These are phyloP conservation scores for Sebastes schlegelii DNA, from an alignment of 2,113 vertebrate species.

Conservation along the genomic window DNA sequence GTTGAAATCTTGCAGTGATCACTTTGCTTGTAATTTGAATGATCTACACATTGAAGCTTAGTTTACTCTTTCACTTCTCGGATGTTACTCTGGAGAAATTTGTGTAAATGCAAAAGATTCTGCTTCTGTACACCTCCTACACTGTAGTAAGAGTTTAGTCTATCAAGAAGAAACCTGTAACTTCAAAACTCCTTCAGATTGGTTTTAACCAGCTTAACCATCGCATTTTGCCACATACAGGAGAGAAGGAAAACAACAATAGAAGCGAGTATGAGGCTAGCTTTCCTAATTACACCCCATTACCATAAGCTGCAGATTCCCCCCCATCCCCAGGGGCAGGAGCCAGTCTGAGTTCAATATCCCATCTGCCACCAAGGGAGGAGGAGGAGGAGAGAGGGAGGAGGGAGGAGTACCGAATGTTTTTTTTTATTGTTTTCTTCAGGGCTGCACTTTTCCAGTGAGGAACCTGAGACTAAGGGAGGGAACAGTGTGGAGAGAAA, in stretches of 20 bases:
- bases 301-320: conserved; percentile 47
- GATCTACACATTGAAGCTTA: no score
- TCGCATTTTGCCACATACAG: not conserved
- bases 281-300: conserved; percentile 41
- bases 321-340: conserved; percentile 41
- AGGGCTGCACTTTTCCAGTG: conserved; percentile 29
- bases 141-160: not conserved
- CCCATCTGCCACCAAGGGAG: conserved; percentile 64
- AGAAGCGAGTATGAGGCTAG: not conserved
- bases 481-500: conserved; percentile 48
- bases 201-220: not conserved
- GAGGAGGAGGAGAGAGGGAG: not conserved
- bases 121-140: not conserved
- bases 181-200: not conserved
- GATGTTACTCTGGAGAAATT: not conserved
- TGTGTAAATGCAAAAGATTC: not conserved
- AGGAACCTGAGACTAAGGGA: conserved; percentile 56
- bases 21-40: no score
- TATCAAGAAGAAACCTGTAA: not conserved
- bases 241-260: not conserved
- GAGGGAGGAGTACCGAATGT: not conserved
- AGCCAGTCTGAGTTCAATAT: conserved; percentile 64
- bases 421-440: conserved; percentile 33
- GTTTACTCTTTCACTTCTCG: not conserved
- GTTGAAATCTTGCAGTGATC: no score